Conservation (phyloP, 2,797 vertebrate species). For the Telmatherina bonti region DNA sequence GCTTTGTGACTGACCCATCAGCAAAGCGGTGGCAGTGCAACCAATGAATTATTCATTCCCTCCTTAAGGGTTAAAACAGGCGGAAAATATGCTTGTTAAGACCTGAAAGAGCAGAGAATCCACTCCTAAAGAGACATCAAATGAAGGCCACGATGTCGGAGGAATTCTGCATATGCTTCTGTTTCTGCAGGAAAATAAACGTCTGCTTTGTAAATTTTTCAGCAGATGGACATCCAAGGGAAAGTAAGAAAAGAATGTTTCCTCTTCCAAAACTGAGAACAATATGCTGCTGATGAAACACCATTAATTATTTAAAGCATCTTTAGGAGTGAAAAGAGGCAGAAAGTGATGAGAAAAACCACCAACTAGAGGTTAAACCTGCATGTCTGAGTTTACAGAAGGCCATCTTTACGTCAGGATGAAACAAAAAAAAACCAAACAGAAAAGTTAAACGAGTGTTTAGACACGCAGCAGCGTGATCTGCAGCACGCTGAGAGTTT, state of each 20-base stretch:
- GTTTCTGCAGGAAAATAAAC: not conserved
- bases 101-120: slow-evolving; percentile 48
- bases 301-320: slow-evolving; percentile 55
- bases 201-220: not conserved
- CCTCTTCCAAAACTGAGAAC: slow-evolving; percentile 25
- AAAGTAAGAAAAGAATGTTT: slow-evolving; percentile 5
- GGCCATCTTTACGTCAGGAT: not conserved
- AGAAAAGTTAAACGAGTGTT: not conserved
- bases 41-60: slow-evolving; percentile 74
- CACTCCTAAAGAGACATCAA: slow-evolving; percentile 29
- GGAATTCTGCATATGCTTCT: not conserved
- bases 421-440: not conserved
- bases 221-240: not conserved
- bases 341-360: slow-evolving; percentile 7
- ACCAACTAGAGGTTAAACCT: slow-evolving; percentile 11
- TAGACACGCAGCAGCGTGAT: not conserved
- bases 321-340: slow-evolving; percentile 24
- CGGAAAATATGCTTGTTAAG: slow-evolving; percentile 69
- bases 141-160: not conserved
- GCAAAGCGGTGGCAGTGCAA: slow-evolving; percentile 55
- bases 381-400: not conserved
- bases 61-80: slow-evolving; percentile 78
- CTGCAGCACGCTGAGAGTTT: not conserved
- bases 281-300: slow-evolving; percentile 12
- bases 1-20: slow-evolving; percentile 75